These are phyloP conservation scores for Mesorhabditis spiculigera DNA, from an alignment of 2,888 invertebrate genomes.

Conservation along the genomic window DNA sequence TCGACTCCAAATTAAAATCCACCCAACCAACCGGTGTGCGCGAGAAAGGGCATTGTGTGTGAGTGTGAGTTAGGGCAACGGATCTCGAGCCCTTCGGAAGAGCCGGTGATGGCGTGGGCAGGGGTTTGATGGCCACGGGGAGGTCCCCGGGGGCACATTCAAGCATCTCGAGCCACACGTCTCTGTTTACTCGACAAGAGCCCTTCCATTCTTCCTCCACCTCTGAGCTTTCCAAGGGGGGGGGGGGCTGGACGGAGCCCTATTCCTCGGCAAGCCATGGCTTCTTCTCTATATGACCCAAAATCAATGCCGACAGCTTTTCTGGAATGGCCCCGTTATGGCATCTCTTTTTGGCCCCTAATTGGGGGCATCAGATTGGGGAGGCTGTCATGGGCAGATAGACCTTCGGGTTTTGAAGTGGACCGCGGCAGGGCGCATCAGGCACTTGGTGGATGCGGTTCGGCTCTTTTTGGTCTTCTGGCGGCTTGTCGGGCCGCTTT, in stretches of 20 bases:
- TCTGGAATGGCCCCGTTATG: background rate
- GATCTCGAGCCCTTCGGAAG: too few species aligned
- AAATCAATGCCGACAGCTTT: background rate
- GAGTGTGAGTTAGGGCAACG: too few species aligned
- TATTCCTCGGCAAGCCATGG: background rate
- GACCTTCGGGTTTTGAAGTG: too few species aligned
- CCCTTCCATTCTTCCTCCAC: conserved; percentile 2
- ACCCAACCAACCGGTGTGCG: too few species aligned
- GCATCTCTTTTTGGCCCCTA: background rate
- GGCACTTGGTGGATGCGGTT: too few species aligned
- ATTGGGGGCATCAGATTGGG: background rate
- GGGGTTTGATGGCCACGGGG: background rate
- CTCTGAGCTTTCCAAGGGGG: background rate
- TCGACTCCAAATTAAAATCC: too few species aligned
- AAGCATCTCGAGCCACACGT: conserved; percentile 6
- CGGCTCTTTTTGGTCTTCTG: too few species aligned
- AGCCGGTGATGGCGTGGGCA: too few species aligned
- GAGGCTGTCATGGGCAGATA: too few species aligned
- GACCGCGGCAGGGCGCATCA: too few species aligned
- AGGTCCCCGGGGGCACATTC: conserved; percentile 1
- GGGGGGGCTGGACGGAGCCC: background rate
- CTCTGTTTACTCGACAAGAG: conserved; percentile 6
- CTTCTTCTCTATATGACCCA: conserved; percentile 6
- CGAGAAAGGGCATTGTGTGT: too few species aligned
- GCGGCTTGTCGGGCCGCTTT: too few species aligned